These are phyloP conservation scores for Euphonia xanthogaster DNA, from an alignment of 2,797 vertebrate species.

Conservation along the genomic window DNA sequence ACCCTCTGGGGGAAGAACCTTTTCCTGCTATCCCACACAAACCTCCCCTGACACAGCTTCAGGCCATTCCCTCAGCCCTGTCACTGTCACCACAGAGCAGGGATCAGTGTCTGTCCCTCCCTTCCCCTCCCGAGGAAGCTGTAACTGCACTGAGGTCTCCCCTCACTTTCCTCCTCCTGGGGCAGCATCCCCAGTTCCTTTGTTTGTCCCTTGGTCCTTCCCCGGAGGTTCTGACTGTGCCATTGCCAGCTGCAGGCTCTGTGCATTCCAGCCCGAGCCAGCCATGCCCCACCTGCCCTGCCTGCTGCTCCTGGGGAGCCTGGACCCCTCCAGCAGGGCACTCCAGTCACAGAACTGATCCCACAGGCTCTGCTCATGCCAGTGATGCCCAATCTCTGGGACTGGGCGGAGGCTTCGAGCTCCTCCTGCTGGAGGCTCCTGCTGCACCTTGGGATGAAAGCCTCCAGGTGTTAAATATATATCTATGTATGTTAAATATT, in stretches of 20 bases:
- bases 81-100: background rate
- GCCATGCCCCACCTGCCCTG: background rate
- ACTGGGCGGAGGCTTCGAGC: background rate
- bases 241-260: background rate
- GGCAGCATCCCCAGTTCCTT: background rate
- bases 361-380: background rate
- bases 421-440: background rate
- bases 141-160: background rate
- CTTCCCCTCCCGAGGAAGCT: fast-evolving
- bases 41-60: background rate
- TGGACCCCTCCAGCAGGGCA: background rate
- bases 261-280: background rate
- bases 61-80: fast-evolving
- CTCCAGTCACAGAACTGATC: background rate
- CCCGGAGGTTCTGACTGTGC: background rate
- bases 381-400: background rate
- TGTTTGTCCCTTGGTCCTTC: background rate
- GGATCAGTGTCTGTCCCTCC: background rate
- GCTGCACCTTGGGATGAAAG: background rate
- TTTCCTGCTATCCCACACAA: fast-evolving
- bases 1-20: background rate
- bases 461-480: background rate
- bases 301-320: background rate
- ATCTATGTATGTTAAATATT: background rate
- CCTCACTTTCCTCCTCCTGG: background rate